These are phyloP conservation scores for Eutolmus rufibarbis DNA, from an alignment of 2,888 invertebrate genomes.

Conservation along the genomic window DNA sequence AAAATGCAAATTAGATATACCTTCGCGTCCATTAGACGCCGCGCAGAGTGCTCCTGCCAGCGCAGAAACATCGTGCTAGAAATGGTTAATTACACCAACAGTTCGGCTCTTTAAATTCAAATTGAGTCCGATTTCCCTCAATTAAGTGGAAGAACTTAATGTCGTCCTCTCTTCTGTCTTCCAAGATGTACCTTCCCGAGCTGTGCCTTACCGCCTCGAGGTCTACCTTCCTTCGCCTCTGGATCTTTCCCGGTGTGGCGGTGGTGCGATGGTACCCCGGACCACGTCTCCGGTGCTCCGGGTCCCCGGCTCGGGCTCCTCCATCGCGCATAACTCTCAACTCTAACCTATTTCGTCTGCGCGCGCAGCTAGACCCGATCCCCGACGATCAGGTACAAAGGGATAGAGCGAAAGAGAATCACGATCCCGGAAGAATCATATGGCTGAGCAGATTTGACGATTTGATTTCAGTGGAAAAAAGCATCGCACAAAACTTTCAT, in stretches of 20 bases:
- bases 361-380: slow-evolving; percentile 39
- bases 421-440: slow-evolving; percentile 60
- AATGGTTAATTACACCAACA: slow-evolving; percentile 29
- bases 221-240: background rate
- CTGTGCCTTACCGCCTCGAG: background rate
- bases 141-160: slow-evolving; percentile 32
- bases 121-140: slow-evolving; percentile 36
- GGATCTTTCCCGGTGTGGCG: background rate
- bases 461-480: slow-evolving; percentile 40
- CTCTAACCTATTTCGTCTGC: slow-evolving; percentile 27
- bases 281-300: background rate
- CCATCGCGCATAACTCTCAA: slow-evolving; percentile 25
- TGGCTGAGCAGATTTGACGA: slow-evolving; percentile 45
- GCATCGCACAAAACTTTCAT: slow-evolving; percentile 29
- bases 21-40: slow-evolving; percentile 2
- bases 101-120: slow-evolving; percentile 33
- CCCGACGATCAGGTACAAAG: slow-evolving; percentile 46
- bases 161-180: background rate
- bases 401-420: slow-evolving; percentile 56
- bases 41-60: background rate
- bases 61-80: slow-evolving; percentile 18
- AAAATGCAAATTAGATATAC: slow-evolving; percentile 44
- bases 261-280: too few species aligned
- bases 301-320: background rate
- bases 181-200: background rate